phyloP scores from a whole-genome alignment of 2,113 vertebrate species.

The Petrocephalus zakoni region DNA sequence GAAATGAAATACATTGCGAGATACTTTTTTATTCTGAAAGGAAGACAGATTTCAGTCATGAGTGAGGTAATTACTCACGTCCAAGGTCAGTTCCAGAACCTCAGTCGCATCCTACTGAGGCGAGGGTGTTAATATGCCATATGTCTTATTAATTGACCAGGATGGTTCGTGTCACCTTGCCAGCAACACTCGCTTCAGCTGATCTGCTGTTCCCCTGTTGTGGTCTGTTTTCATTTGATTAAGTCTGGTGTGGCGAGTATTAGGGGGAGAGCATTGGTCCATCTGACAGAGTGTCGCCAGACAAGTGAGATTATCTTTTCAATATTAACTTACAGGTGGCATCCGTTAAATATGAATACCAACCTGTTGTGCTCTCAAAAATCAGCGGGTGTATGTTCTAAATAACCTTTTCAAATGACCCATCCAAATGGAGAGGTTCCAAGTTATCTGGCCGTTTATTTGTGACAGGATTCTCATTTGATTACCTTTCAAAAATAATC shows the following conservation, averaged over 20 bases:
- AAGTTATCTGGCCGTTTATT: background rate
- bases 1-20: background rate
- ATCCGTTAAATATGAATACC: background rate
- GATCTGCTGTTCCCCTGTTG: constrained; percentile 1
- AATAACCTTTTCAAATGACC: background rate
- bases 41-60: constrained; percentile 4
- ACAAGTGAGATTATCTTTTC: background rate
- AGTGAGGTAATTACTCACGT: constrained; percentile 26
- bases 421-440: background rate
- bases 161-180: constrained; percentile 12
- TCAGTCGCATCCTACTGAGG: constrained; percentile 21
- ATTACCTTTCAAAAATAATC: background rate
- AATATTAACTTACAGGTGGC: constrained; percentile 11
- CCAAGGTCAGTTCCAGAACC: constrained; percentile 23
- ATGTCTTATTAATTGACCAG: constrained; percentile 30
- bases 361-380: background rate
- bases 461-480: background rate
- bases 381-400: constrained; percentile 5
- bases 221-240: background rate
- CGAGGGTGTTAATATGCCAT: constrained; percentile 31
- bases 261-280: background rate
- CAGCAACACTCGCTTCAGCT: constrained; percentile 23
- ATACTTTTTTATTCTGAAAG: constrained; percentile 1
- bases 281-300: constrained; percentile 2
- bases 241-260: background rate